Evolutionary conservation across 1,140 invertebrate species (phyloP).

Genomic region (Calephelis nemesis): DNA sequence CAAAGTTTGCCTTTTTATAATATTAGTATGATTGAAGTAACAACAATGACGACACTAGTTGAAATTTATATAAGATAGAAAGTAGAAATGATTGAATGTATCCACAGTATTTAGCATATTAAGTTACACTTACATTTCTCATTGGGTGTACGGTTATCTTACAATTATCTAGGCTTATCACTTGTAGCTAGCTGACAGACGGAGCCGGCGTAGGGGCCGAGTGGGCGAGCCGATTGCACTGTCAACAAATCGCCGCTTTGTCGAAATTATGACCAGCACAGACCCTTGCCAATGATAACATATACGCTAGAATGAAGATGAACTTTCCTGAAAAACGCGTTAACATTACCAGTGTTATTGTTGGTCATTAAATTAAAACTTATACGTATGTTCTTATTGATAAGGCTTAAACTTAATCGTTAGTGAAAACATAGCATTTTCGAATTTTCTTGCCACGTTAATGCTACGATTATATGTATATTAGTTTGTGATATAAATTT

Average conservation of each 20-base stretch:
- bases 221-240: slow-evolving; percentile 38
- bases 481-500: no score
- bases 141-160: slow-evolving; percentile 35
- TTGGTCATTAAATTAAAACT: no score
- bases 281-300: not conserved
- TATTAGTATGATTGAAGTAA: not conserved
- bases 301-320: not conserved
- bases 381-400: no score
- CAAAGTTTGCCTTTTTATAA: no score
- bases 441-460: no score
- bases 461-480: no score
- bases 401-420: no score
- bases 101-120: slow-evolving; percentile 1
- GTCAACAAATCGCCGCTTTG: slow-evolving; percentile 46
- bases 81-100: slow-evolving; percentile 11
- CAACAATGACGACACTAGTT: not conserved
- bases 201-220: slow-evolving; percentile 27
- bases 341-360: no score
- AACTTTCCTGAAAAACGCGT: not conserved
- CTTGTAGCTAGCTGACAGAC: slow-evolving; percentile 24
- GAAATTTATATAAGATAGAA: not conserved
- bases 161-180: slow-evolving; percentile 47
- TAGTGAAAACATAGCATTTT: no score
- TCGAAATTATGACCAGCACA: slow-evolving; percentile 41
- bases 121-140: slow-evolving; percentile 13